Base-by-base conservation (phyloP, 2,888 invertebrate species). In the Cynaeus angustus region DNA sequence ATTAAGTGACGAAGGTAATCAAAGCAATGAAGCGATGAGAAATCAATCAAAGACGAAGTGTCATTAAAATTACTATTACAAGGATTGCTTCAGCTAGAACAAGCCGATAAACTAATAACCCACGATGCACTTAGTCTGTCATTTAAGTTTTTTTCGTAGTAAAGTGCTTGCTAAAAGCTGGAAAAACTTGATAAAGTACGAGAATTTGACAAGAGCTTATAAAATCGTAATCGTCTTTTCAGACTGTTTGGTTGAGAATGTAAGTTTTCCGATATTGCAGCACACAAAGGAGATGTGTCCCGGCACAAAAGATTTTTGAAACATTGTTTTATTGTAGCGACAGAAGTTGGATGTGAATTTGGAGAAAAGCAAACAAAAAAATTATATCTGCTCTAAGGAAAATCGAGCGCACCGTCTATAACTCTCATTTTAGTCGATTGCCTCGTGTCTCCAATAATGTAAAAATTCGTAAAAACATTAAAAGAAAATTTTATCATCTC, bases 201-300 rank as follows among this genome's bases (percentile, higher is more conserved):
- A 41, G 12, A 10, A n/a, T 41, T 41, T 37, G 37, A 37, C 37
- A 37, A 7, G 37, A 37, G 37, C 37, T 37, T 1, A 21, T 1
- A 33, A 33, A 33, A 33, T 33, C 7, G 12, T 41, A 41, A 41
- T 41, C 41, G 41, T 41, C 41, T 12, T 12, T 41, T 41, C n/a
- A 41, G 12, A 13, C 4, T 41, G 5, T 10, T 41, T 41, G 41
- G 12, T 38, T 38, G 9, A 38, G 9, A 38, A 38, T 38, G 4
- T 7, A 7, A 7, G 28, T 1, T n/a, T 33, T 33, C 6, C 33
- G n/a, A n/a, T n/a, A 6, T 6, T 6, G 33, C 2, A 6, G 21
- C 1, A 4, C 21, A 21, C 21, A 21, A 21, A 21, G 33, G 33
- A 33, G 7, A 5, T 28, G 5, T 28, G 28, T 28, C 7, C 28